Evolutionary conservation across 2,113 vertebrate genomes (phyloP).

Genomic region (Osmerus eperlanus): DNA sequence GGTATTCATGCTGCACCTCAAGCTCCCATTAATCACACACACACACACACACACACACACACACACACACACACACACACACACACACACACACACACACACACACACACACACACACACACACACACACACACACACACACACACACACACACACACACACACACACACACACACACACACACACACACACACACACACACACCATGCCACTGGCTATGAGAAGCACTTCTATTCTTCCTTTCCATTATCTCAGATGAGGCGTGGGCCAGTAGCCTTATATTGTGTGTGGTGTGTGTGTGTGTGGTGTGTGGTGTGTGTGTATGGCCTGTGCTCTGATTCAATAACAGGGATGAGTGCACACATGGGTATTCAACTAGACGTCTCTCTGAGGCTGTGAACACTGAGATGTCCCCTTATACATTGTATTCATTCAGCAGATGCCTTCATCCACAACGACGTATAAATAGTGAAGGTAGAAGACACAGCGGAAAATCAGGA

Average conservation of each 20-base stretch:
- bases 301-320: background rate
- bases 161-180: background rate
- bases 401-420: too few relatives aligned
- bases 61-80: background rate
- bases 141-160: background rate
- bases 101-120: background rate
- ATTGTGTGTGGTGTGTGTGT: background rate
- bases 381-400: too few relatives aligned
- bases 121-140: background rate
- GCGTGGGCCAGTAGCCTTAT: too few relatives aligned
- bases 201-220: background rate
- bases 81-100: background rate
- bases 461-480: background rate
- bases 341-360: too few relatives aligned
- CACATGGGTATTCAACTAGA: too few relatives aligned
- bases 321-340: too few relatives aligned
- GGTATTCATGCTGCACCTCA: background rate
- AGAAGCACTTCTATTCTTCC: too few relatives aligned
- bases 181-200: background rate
- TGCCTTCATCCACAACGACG: background rate
- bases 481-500: background rate
- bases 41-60: background rate
- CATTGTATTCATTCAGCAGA: too few relatives aligned
- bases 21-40: conserved; percentile 18
- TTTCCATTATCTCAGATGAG: too few relatives aligned